Evolutionary conservation across 1,140 invertebrate species (phyloP).

Genomic region (Atopsyche davidsoni): DNA sequence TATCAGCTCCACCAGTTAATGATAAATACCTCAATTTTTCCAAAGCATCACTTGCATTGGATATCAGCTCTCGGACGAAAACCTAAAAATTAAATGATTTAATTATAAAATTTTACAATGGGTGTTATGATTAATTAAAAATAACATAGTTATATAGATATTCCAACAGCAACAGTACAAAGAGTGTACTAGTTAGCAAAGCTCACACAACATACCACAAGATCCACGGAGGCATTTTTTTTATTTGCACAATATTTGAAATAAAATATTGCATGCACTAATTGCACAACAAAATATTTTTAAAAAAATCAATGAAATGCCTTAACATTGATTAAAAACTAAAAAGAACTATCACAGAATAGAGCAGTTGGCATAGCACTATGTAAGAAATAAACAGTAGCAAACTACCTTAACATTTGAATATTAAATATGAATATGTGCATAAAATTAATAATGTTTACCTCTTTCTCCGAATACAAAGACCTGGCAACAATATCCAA

Average conservation of each 20-base stretch:
- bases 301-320: too few species aligned
- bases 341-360: too few species aligned
- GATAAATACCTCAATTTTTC: slow-evolving; percentile 82
- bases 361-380: too few species aligned
- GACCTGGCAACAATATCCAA: slow-evolving; percentile 96
- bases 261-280: too few species aligned
- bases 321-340: too few species aligned
- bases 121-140: slow-evolving; percentile 2
- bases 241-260: too few species aligned
- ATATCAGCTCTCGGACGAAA: slow-evolving; percentile 92
- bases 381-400: too few species aligned
- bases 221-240: too few species aligned
- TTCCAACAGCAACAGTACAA: background rate
- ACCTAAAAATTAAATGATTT: slow-evolving; percentile 57
- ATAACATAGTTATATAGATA: background rate
- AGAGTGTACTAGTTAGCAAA: too few species aligned
- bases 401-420: too few species aligned
- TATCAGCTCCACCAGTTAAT: slow-evolving; percentile 51
- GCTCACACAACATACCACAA: too few species aligned
- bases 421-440: background rate
- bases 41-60: slow-evolving; percentile 94
- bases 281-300: too few species aligned
- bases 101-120: background rate
- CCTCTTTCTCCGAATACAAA: slow-evolving; percentile 96
- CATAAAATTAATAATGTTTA: slow-evolving; percentile 37